Percentiles rank a stretch among this genome's conserved stretches.
These are phyloP conservation scores for Thalassarche chlororhynchos DNA, from an alignment of 2,113 vertebrate genomes.

Conservation along the genomic window DNA sequence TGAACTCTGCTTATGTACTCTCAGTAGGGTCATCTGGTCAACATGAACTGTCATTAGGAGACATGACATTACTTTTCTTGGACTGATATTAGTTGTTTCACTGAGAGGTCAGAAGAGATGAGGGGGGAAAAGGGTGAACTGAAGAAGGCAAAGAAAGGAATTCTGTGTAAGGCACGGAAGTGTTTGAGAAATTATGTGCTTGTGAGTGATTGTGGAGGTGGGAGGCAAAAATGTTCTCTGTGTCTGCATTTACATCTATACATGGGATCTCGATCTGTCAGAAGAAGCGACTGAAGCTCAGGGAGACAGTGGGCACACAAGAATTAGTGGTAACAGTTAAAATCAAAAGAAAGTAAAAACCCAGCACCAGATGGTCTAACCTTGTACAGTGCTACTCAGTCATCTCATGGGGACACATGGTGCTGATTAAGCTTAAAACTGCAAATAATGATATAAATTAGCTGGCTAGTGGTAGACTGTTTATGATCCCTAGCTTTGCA, in stretches of 20 bases:
- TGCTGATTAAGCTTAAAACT: conserved; percentile 41
- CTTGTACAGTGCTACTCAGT: not conserved
- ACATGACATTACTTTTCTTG: not conserved
- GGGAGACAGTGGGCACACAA: not conserved
- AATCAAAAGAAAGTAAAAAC: conserved; percentile 1
- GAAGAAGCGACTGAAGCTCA: not conserved
- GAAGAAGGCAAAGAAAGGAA: not conserved
- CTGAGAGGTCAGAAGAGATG: not conserved
- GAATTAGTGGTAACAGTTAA: conserved; percentile 20
- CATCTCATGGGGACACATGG: conserved; percentile 43
- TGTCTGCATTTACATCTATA: not conserved
- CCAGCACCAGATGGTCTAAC: conserved; percentile 39
- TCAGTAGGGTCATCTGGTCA: not conserved
- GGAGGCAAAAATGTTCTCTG: not conserved
- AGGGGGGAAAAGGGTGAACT: not conserved
- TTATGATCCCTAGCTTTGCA: conserved; percentile 29
- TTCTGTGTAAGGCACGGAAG: not conserved
- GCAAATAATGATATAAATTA: conserved; percentile 37
- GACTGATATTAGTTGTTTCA: not conserved
- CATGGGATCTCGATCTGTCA: not conserved
- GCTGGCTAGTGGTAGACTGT: conserved; percentile 31
- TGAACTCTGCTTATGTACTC: not conserved
- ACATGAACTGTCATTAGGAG: not conserved
- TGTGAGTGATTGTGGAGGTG: not conserved
- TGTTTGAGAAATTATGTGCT: not conserved